phyloP scores from a whole-genome alignment of 2,113 vertebrate species.

The Amia ocellicauda region DNA sequence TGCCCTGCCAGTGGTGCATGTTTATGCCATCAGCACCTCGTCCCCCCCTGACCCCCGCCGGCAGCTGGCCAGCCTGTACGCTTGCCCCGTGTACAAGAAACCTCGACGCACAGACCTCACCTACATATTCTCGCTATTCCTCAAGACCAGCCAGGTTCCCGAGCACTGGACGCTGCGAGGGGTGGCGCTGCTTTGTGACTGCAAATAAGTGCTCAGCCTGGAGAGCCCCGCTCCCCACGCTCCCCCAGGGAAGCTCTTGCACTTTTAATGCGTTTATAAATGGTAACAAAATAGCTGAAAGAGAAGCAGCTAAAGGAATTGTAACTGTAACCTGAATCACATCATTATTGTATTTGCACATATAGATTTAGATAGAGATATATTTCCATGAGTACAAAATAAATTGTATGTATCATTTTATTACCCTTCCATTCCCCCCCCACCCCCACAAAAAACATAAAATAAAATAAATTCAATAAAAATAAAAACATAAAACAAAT shows the following conservation, averaged over 20 bases:
- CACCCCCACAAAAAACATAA: no score
- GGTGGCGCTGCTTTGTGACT: constrained; percentile 72
- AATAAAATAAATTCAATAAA: no score
- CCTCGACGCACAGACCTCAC: constrained; percentile 74
- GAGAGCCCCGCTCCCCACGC: background rate
- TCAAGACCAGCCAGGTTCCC: constrained; percentile 58
- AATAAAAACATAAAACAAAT: constrained; percentile 16
- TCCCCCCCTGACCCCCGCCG: constrained; percentile 44
- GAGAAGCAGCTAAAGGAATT: background rate
- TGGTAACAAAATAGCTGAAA: background rate
- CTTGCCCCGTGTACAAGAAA: constrained; percentile 78
- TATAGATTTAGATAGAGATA: background rate
- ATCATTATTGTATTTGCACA: background rate
- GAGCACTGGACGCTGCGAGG: constrained; percentile 77
- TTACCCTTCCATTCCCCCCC: constrained; percentile 3
- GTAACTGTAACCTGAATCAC: background rate
- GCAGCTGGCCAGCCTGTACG: constrained; percentile 49
- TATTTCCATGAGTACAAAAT: constrained; percentile 6
- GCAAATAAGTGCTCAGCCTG: constrained; percentile 50
- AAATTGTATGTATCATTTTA: constrained; percentile 2
- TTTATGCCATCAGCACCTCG: constrained; percentile 66
- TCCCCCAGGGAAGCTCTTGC: no score
- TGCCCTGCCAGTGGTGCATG: constrained; percentile 73
- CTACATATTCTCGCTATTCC: constrained; percentile 67
- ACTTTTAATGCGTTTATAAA: background rate